A percentile compares a stretch with the other conserved stretches of the same genome.
Conservation (phyloP, 23 tunicate genomes). For the Halocynthia roretzi region DNA sequence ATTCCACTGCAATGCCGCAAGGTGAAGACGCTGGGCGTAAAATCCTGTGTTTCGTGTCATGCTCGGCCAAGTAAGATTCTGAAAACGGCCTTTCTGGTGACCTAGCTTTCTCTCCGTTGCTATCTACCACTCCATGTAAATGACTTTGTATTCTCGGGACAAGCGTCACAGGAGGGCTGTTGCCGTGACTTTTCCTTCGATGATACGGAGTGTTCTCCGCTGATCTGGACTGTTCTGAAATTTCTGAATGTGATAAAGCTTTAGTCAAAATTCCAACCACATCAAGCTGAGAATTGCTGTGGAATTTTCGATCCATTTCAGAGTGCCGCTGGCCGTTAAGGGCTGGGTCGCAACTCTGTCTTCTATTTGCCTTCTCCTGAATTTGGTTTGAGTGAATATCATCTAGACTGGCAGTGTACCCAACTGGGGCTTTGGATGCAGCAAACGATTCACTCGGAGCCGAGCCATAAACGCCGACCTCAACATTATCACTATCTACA, state of each 20-base stretch:
- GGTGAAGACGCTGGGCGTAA: too few relatives aligned
- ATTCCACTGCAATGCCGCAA: neutral
- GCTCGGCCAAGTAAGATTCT: too few relatives aligned
- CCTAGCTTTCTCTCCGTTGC: too few relatives aligned
- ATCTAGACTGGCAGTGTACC: neutral
- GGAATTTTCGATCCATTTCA: slow-evolving; percentile 8
- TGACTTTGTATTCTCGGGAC: slow-evolving; percentile 18
- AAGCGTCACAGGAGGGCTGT: neutral
- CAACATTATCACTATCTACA: neutral
- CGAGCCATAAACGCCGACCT: slow-evolving; percentile 13
- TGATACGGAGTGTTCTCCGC: neutral
- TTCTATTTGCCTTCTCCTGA: neutral
- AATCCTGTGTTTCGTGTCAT: too few relatives aligned
- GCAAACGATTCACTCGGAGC: slow-evolving; percentile 1
- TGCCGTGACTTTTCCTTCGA: slow-evolving; percentile 1
- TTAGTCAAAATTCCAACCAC: neutral
- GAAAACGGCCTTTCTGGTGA: too few relatives aligned
- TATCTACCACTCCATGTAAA: slow-evolving; percentile 4
- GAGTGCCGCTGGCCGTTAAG: neutral
- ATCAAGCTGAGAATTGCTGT: slow-evolving; percentile 9
- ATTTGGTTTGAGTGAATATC: neutral
- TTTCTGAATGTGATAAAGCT: neutral
- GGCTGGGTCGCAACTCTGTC: slow-evolving; percentile 21
- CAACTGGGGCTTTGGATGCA: slow-evolving; percentile 14
- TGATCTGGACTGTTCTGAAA: slow-evolving; percentile 1